Evolutionary conservation across 2,113 vertebrate genomes (phyloP).

Genomic region (Dasyprocta punctata): DNA sequence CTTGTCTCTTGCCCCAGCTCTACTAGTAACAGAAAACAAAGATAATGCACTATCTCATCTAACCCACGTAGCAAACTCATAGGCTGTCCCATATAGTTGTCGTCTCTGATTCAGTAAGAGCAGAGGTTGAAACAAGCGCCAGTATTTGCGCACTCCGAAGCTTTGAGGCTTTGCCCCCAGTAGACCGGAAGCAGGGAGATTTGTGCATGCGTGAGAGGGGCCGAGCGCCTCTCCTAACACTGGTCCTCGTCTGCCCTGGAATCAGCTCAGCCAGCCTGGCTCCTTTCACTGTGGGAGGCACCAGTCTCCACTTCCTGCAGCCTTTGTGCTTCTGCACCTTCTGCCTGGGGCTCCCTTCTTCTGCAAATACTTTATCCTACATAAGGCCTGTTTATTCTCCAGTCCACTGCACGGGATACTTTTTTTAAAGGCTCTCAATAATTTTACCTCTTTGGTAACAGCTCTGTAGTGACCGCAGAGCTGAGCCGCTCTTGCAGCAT

Average conservation of each 20-base stretch:
- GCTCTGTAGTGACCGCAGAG: background rate
- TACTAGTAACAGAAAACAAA: background rate
- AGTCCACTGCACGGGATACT: background rate
- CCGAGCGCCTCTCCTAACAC: rapidly evolving
- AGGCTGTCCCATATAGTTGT: background rate
- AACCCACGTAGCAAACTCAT: background rate
- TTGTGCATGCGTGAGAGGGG: background rate
- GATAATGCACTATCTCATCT: background rate
- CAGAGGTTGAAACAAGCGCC: background rate
- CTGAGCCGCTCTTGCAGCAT: background rate
- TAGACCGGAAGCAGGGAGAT: background rate
- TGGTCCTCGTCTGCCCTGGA: background rate
- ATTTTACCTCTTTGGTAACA: background rate
- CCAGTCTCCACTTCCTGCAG: background rate
- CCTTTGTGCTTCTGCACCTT: background rate
- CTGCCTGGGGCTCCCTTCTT: background rate
- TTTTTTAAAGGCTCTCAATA: background rate
- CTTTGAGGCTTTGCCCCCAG: background rate
- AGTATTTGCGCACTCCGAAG: too few relatives aligned
- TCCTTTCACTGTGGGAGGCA: background rate
- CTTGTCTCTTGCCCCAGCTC: background rate
- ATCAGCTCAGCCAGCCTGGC: background rate
- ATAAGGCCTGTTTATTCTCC: background rate
- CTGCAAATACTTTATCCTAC: background rate
- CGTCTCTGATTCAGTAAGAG: background rate